phyloP scores from a whole-genome alignment of 1,140 invertebrate species.

The Cherax destructor region DNA sequence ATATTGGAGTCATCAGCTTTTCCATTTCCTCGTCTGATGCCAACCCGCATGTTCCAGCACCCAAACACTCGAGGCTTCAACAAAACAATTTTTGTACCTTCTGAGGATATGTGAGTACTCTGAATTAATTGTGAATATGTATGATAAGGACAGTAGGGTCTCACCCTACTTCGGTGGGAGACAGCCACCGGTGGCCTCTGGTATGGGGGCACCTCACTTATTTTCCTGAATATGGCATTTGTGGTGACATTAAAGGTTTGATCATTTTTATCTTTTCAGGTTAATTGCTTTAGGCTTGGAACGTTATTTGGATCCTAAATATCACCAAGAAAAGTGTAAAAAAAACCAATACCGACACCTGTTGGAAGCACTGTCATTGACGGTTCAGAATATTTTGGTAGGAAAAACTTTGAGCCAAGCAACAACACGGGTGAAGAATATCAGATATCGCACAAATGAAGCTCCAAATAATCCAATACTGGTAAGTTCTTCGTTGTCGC shows the following conservation, averaged over 20 bases:
- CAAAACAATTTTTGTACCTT: slow-evolving; percentile 29
- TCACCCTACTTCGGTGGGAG: no score
- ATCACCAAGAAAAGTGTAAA: slow-evolving; percentile 16
- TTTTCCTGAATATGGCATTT: no score
- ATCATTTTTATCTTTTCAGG: not conserved
- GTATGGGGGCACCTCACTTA: no score
- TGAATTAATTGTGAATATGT: not conserved
- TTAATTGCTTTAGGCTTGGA: slow-evolving; percentile 33
- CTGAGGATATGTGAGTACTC: slow-evolving; percentile 46
- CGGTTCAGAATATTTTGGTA: not conserved
- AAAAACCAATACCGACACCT: slow-evolving; percentile 2
- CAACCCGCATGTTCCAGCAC: slow-evolving; percentile 24
- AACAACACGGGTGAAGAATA: slow-evolving; percentile 36
- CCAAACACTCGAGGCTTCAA: not conserved
- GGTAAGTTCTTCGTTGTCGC: slow-evolving; percentile 2
- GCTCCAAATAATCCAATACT: slow-evolving; percentile 19
- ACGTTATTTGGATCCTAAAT: slow-evolving; percentile 29
- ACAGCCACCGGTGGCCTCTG: no score
- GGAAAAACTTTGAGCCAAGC: slow-evolving; percentile 22
- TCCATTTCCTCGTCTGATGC: slow-evolving; percentile 36
- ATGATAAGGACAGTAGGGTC: not conserved
- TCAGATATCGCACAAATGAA: not conserved
- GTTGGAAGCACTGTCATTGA: slow-evolving; percentile 18
- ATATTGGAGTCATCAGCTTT: slow-evolving; percentile 44
- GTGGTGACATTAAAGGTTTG: no score